Evolutionary conservation across 2,113 vertebrate species (phyloP), one percentile per base, ranked within the genome.

Genomic region (Uria lomvia): DNA sequence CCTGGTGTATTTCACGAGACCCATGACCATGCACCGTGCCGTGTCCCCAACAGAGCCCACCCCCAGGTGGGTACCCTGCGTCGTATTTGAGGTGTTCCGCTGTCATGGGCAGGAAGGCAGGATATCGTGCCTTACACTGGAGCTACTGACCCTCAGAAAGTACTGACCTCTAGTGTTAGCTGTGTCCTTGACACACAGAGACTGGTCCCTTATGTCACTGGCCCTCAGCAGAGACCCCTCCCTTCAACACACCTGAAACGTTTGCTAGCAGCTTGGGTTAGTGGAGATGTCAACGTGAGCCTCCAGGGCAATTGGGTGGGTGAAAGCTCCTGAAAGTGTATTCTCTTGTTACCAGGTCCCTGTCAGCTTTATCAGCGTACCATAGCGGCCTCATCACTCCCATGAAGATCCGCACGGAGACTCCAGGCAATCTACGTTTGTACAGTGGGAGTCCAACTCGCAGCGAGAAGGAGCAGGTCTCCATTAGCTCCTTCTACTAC

Each of bases 401-500:
- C 0, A 99, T 99, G 99, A 99, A 99, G 98, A 99, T 99, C 96
- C 99, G 99, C 73, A 99, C 98, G 0, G 99, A 99, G 98, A 98
- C 99, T 53, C 99, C 99, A 40, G 99, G 98, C 95, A 98, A 99
- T 2, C 98, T 99, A 78, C 98, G 99, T 17, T 86, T 99, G 12
- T 99, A 99, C 97, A 99, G 99, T 2, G 98, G 99, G 74, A 99
- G 99, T 88, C 99, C 99, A 0, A 99, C 99, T 0, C 99, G 99
- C 79, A 98, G 98, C 0, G 99, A 99, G 96, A 99, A 99, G 96
- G 99, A 99, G 90, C 99, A 99, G 58, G 99, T 99, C 88, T 99
- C 99, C 96, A 99, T 99, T 89, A 99, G 99, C 38, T 99, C 99
- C 95, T 99, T 99, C 98, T 99, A 99, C 98, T 99, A 99, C 94